Conservation (phyloP, 2,888 invertebrate genomes). For the Temnothorax unifasciatus region DNA sequence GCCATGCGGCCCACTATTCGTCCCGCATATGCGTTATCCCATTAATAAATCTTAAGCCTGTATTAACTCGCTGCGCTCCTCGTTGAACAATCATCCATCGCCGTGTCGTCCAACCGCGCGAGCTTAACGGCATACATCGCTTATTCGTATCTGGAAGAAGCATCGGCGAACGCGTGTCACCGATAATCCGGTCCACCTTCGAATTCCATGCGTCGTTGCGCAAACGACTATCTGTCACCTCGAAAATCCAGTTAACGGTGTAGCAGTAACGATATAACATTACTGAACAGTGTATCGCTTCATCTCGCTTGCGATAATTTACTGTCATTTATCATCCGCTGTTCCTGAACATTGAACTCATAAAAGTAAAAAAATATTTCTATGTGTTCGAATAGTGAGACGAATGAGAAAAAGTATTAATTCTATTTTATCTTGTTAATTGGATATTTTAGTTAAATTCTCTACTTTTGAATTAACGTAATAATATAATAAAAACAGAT, state of each 20-base stretch:
- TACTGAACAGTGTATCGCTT: background rate
- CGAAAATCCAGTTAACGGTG: constrained; percentile 7
- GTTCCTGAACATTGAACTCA: background rate
- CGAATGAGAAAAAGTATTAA: background rate
- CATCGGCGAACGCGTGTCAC: background rate
- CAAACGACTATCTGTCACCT: constrained; percentile 13
- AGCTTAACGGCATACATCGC: background rate
- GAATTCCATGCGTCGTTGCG: constrained; percentile 33
- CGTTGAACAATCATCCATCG: constrained; percentile 26
- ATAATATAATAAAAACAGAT: background rate
- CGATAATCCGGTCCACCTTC: constrained; percentile 29
- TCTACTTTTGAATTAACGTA: background rate
- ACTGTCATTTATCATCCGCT: background rate
- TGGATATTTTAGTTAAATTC: background rate
- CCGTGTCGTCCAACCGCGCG: background rate
- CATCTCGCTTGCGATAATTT: background rate
- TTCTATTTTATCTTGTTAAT: background rate
- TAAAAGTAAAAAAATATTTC: background rate
- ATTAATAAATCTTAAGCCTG: constrained; percentile 42
- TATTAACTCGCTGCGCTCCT: constrained; percentile 12
- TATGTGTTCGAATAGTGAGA: background rate
- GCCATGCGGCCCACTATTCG: background rate
- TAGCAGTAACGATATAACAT: background rate
- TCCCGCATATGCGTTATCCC: background rate
- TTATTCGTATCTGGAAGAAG: constrained; percentile 28